phyloP scores from a whole-genome alignment of 2,888 invertebrate species.

The Campoplex capitator region DNA sequence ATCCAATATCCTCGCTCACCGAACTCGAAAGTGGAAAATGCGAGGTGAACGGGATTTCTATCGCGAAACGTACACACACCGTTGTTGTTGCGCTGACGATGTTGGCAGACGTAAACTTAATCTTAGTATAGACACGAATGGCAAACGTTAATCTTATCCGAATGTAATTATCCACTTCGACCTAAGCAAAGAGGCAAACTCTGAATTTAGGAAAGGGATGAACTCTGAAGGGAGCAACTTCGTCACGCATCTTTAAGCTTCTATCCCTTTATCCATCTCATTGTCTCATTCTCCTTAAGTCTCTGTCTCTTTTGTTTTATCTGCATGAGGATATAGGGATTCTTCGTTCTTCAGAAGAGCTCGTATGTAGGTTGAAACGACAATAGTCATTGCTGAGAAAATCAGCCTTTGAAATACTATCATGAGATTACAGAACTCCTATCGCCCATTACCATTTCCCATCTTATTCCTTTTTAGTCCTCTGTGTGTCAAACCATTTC shows the following conservation, averaged over 20 bases:
- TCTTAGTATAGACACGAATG: conserved; percentile 41
- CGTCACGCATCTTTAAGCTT: conserved; percentile 40
- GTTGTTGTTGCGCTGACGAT: neutral
- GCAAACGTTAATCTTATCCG: conserved; percentile 63
- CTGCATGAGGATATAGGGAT: neutral
- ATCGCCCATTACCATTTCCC: conserved; percentile 31
- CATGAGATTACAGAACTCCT: conserved; percentile 39
- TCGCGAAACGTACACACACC: conserved; percentile 11
- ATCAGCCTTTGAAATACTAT: conserved; percentile 20
- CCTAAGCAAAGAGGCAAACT: conserved; percentile 43
- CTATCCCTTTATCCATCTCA: neutral
- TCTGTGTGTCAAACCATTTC: neutral
- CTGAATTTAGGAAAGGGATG: conserved; percentile 39
- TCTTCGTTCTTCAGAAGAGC: conserved; percentile 35
- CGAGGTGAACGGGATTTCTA: neutral
- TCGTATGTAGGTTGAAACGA: conserved; percentile 33
- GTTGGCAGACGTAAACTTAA: conserved; percentile 48
- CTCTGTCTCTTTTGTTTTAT: conserved; percentile 31
- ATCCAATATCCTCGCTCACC: conserved; percentile 50
- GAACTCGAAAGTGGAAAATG: conserved; percentile 37
- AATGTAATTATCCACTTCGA: conserved; percentile 59
- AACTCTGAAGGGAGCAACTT: conserved; percentile 43
- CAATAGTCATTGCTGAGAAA: conserved; percentile 17
- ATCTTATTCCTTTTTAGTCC: conserved; percentile 23
- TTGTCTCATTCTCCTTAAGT: neutral